Evolutionary conservation across 2,113 vertebrate species (phyloP).

Genomic region (Calidris pugnax): DNA sequence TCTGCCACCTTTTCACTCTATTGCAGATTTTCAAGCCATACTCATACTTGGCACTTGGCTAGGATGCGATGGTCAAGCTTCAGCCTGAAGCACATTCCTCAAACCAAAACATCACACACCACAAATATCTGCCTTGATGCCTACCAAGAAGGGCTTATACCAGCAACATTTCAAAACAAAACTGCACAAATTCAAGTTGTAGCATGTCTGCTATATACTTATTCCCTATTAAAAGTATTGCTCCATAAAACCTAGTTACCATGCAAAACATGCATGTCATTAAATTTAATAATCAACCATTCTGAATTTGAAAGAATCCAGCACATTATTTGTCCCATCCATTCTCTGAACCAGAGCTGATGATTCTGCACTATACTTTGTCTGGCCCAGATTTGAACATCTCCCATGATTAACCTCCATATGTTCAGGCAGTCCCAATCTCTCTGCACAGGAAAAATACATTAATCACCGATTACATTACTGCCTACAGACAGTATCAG

Average conservation of each 20-base stretch:
- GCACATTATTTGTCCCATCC: background rate
- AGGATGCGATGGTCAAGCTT: background rate
- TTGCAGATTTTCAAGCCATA: background rate
- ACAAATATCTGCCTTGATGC: background rate
- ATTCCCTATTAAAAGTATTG: background rate
- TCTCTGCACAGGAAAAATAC: background rate
- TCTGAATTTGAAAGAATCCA: background rate
- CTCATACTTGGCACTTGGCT: background rate
- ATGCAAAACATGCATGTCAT: background rate
- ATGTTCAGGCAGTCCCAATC: background rate
- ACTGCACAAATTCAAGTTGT: background rate
- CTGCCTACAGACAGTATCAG: background rate
- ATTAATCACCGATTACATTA: background rate
- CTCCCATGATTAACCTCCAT: background rate
- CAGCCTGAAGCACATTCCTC: background rate
- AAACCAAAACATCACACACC: background rate
- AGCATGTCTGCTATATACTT: background rate
- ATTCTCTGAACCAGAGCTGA: background rate
- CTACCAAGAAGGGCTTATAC: background rate
- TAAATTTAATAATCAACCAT: background rate
- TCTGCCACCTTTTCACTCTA: background rate
- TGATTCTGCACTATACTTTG: background rate
- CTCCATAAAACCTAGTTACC: background rate
- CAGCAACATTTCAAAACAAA: background rate
- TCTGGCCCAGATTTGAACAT: background rate